Evolutionary conservation across 1,140 invertebrate species (phyloP).

Genomic region (Brachionus angularis): DNA sequence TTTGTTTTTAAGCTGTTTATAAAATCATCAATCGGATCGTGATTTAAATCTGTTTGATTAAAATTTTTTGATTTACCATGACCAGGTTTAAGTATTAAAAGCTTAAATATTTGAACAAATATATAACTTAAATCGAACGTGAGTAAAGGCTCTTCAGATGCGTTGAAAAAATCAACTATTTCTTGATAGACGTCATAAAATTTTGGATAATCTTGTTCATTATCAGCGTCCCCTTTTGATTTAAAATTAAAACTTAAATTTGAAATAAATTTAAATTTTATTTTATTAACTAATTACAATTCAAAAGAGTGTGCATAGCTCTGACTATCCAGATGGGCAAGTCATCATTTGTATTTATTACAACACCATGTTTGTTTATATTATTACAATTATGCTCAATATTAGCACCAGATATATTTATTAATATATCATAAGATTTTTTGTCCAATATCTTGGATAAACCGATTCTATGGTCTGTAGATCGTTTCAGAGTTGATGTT

Average conservation of each 20-base stretch:
- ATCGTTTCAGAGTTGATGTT: constrained; percentile 30
- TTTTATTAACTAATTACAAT: not conserved
- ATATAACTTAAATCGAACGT: constrained; percentile 2
- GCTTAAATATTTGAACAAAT: not conserved
- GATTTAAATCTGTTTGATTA: too few relatives aligned
- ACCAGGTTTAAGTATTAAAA: too few relatives aligned
- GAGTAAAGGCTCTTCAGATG: not conserved
- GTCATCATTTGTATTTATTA: constrained; percentile 36
- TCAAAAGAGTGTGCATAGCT: constrained; percentile 37
- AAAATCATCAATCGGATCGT: too few relatives aligned
- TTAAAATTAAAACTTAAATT: not conserved
- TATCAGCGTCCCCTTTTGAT: constrained; percentile 29
- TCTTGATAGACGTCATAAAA: constrained; percentile 33
- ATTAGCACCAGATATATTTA: constrained; percentile 18
- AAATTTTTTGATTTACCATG: too few relatives aligned
- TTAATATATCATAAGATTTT: not conserved
- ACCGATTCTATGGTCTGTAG: constrained; percentile 3
- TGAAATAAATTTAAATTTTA: not conserved
- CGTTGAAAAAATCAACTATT: constrained; percentile 20
- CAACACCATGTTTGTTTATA: constrained; percentile 42
- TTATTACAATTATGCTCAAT: constrained; percentile 34
- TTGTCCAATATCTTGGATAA: constrained; percentile 11
- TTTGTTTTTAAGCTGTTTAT: too few relatives aligned
- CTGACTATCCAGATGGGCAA: constrained; percentile 32
- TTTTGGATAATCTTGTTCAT: constrained; percentile 24